Evolutionary conservation across 2,797 vertebrate species (phyloP), one percentile per base, ranked within the genome.

Genomic region (Rhyacichthys aspro): DNA sequence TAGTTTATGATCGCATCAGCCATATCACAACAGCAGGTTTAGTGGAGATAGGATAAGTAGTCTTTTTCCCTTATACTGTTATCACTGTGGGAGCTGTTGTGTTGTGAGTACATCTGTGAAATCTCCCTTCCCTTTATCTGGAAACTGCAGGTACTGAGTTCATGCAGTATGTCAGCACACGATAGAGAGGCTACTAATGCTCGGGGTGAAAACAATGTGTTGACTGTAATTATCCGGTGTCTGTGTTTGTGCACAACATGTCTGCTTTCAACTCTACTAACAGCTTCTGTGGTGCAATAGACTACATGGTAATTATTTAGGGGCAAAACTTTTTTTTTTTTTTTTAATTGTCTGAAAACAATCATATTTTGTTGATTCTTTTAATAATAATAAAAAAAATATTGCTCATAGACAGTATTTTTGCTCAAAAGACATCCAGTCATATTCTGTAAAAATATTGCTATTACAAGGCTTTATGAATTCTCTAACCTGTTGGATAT

Each of bases 111-210:
- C 72, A 88, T 81, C 74, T 82, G 50, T 44, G 36, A 81, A 79
- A 83, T 85, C 78, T 79, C 67, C 57, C 18, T 55, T 57, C 37
- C 54, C 63, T 84, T 85, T 86, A 82, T 84, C 82, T 69, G 76
- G 69, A 71, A 83, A 74, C 73, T 81, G 67, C 83, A 88, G 88
- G 80, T 79, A 61, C 57, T 64, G 54, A 65, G 67, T 78, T 65
- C 53, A 72, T 37, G 55, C 59, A 55, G 66, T 76, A 58, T 62
- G 62, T 76, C 82, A 80, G 55, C 59, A 43, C 52, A 70, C 66
- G 58, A 23, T 45, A 56, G 18, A 71, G 46, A 74, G 43, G 61
- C 47, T 83, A 49, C 63, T 65, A 82, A 69, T 28, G 72, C 69
- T 74, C 23, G 43, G 63, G 68, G 66, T 69, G 54, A 67, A 76